Evolutionary conservation across 2,888 invertebrate genomes (phyloP), one percentile per base, ranked within the genome.

Genomic region (Chaetogeoica ovagalla): DNA sequence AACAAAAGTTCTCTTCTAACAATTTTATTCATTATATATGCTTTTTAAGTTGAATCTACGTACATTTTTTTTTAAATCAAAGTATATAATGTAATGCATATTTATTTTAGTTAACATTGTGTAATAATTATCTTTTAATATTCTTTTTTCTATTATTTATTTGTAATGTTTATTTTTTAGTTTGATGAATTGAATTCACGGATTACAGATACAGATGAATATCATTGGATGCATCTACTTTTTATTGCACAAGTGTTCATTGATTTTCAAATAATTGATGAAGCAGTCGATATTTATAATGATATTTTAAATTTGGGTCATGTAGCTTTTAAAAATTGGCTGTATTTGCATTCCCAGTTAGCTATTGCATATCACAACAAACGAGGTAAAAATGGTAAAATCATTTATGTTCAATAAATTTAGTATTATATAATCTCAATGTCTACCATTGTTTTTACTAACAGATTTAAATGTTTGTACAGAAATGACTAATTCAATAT

Each of bases 171-270:
- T 39, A 17, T 55, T 65, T 15, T 77, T 48, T 15, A 79, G 79
- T 21, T 79, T 55, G 70, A 79, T 62, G 79, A 19, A 63, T 70
- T 79, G n/a, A 84, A 89, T 21, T 55, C 15, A 39, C 60, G 66
- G 9, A 57, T 75, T 8, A 6, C 55, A 8, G 57, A 63, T 63
- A 71, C 30, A 85, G 90, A 37, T 96, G 96, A 97, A 0, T 91
- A 92, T 83, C 96, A 96, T 87, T 98, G 98, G 98, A 95, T 98
- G 90, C 93, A 93, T 86, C 90, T 94, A 83, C 94, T 98, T 85
- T 98, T 98, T 86, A 89, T 94, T 82, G 97, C 93, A 0, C 94
- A 96, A 86, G 92, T 94, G 15, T 95, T 94, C 87, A 89, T 96
- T 79, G 96, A 97, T 86, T 89, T 97, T 75, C 94, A 97, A 85